phyloP scores from a whole-genome alignment of 2,888 invertebrate genomes.

The Lasioglossum morio region DNA sequence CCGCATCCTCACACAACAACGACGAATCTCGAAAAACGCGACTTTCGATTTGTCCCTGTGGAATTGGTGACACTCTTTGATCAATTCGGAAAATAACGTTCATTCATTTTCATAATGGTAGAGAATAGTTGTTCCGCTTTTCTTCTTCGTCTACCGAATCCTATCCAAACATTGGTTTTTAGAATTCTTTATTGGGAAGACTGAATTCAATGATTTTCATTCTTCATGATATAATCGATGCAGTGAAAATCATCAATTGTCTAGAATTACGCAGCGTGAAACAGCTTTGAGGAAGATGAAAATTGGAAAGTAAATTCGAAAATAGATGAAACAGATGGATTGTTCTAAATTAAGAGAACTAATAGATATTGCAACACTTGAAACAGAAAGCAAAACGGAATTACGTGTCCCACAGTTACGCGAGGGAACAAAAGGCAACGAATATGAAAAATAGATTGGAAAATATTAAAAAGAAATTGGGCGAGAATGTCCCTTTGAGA shows the following conservation, averaged over 20 bases:
- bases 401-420: not conserved
- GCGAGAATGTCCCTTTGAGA: conserved; percentile 63
- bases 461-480: conserved; percentile 73
- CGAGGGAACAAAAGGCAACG: not conserved
- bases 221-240: too few relatives aligned
- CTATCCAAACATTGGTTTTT: too few relatives aligned
- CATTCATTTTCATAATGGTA: not conserved
- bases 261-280: too few relatives aligned
- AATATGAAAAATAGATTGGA: conserved; percentile 12
- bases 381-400: not conserved
- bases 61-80: not conserved
- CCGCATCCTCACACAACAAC: not conserved
- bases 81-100: not conserved
- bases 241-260: too few relatives aligned
- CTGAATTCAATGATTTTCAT: too few relatives aligned
- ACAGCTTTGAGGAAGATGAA: not conserved
- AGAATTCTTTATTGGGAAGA: too few relatives aligned
- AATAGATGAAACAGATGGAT: not conserved
- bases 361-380: not conserved
- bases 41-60: not conserved
- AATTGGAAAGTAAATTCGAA: not conserved
- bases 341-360: not conserved
- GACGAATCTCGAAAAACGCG: not conserved
- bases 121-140: too few relatives aligned
- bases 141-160: too few relatives aligned